Evolutionary conservation across 92 coral and sea anemone genomes (phyloP).

Genomic region (Montipora capitata): DNA sequence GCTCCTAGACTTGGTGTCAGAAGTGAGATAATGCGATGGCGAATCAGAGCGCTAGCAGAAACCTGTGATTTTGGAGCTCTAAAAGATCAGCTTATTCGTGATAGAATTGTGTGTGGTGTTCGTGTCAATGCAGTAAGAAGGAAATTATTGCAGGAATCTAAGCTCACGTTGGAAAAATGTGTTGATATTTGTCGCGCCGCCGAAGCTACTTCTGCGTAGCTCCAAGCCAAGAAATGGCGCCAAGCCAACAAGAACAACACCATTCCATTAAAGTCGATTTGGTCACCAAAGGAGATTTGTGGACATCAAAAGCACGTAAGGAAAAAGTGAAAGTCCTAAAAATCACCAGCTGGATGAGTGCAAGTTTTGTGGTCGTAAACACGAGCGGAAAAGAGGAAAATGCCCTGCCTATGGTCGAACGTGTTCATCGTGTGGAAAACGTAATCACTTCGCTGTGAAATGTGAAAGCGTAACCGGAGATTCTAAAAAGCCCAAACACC

Average conservation of each 20-base stretch:
- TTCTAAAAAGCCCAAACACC: too few relatives aligned
- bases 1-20: too few relatives aligned
- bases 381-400: slow-evolving; percentile 45
- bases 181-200: slow-evolving; percentile 54
- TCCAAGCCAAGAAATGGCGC: slow-evolving; percentile 57
- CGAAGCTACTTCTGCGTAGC: slow-evolving; percentile 51
- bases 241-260: background rate
- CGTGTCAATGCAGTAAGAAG: too few relatives aligned
- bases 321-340: too few relatives aligned
- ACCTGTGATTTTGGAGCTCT: too few relatives aligned
- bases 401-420: slow-evolving; percentile 66
- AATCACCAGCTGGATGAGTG: slow-evolving; percentile 2
- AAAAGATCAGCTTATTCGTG: too few relatives aligned
- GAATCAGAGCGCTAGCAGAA: too few relatives aligned
- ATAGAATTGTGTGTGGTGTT: too few relatives aligned
- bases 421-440: slow-evolving; percentile 43
- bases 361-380: slow-evolving; percentile 36
- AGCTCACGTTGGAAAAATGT: slow-evolving; percentile 29
- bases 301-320: background rate
- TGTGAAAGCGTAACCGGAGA: background rate
- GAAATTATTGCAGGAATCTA: too few relatives aligned
- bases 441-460: slow-evolving; percentile 47
- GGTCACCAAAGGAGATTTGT: background rate
- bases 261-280: background rate
- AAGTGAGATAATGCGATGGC: too few relatives aligned